A percentile compares a stretch with the other conserved stretches of the same genome.
Conservation (phyloP, 2,797 vertebrate genomes). For the Muscicapa striata region DNA sequence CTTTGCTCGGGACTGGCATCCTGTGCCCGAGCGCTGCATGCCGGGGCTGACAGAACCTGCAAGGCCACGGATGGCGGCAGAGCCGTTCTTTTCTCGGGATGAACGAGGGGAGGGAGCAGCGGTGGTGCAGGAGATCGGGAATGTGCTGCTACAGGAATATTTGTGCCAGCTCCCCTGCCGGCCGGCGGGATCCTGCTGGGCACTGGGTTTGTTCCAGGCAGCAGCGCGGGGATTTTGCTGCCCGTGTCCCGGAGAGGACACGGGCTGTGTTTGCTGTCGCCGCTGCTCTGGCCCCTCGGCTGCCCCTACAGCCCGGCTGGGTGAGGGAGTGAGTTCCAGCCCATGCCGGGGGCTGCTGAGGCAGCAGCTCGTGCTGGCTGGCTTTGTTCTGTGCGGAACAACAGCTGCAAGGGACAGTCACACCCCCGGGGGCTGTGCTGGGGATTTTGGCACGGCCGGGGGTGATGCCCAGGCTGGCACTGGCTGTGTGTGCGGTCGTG, state of each 20-base stretch:
- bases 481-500: not conserved
- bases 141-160: not conserved
- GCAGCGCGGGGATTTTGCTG: not conserved
- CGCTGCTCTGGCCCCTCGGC: not conserved
- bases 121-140: not conserved
- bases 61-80: accelerated
- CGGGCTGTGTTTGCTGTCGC: accelerated
- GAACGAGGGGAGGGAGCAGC: not conserved
- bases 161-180: not conserved
- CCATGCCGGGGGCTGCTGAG: not conserved
- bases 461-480: accelerated
- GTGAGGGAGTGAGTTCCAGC: not conserved
- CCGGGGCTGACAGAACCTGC: not conserved
- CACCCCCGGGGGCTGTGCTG: not conserved
- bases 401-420: not conserved
- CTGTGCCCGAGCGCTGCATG: accelerated
- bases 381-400: not conserved
- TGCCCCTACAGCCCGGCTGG: not conserved
- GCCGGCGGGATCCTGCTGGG: accelerated
- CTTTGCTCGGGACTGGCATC: not conserved
- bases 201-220: not conserved
- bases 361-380: not conserved
- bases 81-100: not conserved
- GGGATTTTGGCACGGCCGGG: not conserved
- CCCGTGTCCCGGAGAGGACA: not conserved